Evolutionary conservation across 2,888 invertebrate species (phyloP), one percentile per base, ranked within the genome.

Genomic region (Heliconius hortense): DNA sequence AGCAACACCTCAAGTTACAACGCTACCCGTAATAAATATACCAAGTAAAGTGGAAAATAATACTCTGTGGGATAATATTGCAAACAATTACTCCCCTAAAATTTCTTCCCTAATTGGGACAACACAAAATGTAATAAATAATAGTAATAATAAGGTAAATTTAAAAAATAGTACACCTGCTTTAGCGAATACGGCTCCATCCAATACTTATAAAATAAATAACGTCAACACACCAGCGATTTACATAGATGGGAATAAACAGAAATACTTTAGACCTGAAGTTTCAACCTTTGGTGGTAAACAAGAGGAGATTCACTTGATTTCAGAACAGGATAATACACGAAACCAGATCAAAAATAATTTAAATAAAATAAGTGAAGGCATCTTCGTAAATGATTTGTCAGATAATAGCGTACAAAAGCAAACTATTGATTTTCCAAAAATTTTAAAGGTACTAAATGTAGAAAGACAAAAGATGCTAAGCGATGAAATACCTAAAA

Each of bases 231-330:
- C 60, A 31, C 43, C 60, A 60, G 31, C 69, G 3, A 63, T 69
- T 69, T 69, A 35, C 24, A 68, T 69, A 59, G 62, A 74, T 68
- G 24, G 53, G 3, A 74, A n/a, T 62, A 74, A 74, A 24, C 68
- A 48, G 31, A 68, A 10, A 18, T 31, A 62, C 11, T 28, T 59
- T 24, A 26, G n/a, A 26, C 48, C 62, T 5, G n/a, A 53, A 18
- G 18, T n/a, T n/a, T 28, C 48, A 18, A 4, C 62, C 4, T 28
- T 69, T 24, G 69, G 35, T 35, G n/a, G 10, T 60, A 68, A 62
- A 5, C 2, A 62, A 28, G 60, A 56, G 11, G 43, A 31, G 7
- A 35, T 5, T 21, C 8, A 43, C 1, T 43, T 60, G 35, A 10
- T 60, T 18, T 21, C 35, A 39, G 71, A 43, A 35, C 39, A 43